Percentiles rank a stretch among this genome's conserved stretches.
These are phyloP conservation scores for Pyrrhosoma nymphula DNA, from an alignment of 2,888 invertebrate genomes.

Conservation along the genomic window DNA sequence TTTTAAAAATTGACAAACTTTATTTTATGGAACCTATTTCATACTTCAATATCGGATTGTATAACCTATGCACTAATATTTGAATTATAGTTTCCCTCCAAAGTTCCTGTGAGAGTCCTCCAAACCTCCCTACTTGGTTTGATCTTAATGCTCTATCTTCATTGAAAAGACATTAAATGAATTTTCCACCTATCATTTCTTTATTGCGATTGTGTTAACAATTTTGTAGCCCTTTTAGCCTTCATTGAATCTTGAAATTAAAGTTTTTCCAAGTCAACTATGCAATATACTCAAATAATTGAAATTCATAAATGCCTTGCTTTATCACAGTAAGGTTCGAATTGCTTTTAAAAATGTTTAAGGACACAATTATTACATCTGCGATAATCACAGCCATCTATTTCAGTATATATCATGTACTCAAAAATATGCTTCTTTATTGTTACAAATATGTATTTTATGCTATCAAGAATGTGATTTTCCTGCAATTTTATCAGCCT, in stretches of 20 bases:
- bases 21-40: neutral
- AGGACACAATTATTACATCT: neutral
- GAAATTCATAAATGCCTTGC: neutral
- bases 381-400: neutral
- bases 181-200: neutral
- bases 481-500: neutral
- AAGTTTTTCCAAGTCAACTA: neutral
- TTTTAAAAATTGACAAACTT: neutral
- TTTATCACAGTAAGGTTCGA: neutral
- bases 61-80: neutral
- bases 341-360: neutral
- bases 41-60: neutral
- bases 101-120: neutral
- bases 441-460: neutral
- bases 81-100: neutral
- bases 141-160: neutral
- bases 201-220: too few relatives aligned
- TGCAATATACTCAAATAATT: neutral
- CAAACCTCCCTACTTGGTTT: neutral
- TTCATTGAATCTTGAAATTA: neutral
- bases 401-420: neutral
- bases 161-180: neutral
- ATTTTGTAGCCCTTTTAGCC: too few relatives aligned
- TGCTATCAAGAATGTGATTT: neutral
- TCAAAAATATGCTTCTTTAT: neutral